A percentile compares a stretch with the other conserved stretches of the same genome.
phyloP scores from a whole-genome alignment of 2,113 vertebrate genomes.

The Megalops atlanticus region DNA sequence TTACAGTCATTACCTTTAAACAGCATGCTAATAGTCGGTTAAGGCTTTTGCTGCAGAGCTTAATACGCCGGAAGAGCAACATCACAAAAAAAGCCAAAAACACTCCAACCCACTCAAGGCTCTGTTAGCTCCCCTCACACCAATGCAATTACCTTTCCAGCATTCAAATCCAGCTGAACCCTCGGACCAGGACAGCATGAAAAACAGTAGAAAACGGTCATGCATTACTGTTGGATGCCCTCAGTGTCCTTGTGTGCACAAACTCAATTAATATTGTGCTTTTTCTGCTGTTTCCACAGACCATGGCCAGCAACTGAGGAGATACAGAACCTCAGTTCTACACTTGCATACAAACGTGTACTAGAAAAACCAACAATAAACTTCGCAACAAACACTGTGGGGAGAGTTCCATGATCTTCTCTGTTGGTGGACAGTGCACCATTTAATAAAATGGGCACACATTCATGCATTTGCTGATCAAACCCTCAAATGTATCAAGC shows the following conservation, averaged over 20 bases:
- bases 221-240: too few species aligned
- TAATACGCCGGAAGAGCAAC: not conserved
- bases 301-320: slow-evolving; percentile 54
- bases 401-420: too few species aligned
- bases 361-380: not conserved
- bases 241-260: too few species aligned
- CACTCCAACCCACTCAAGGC: not conserved
- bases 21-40: not conserved
- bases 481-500: not conserved
- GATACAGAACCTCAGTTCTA: not conserved
- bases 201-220: too few species aligned
- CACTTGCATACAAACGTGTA: not conserved
- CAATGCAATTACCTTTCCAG: not conserved
- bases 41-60: not conserved
- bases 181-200: not conserved
- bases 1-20: not conserved
- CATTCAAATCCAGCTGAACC: not conserved
- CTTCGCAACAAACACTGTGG: not conserved
- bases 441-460: not conserved
- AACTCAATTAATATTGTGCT: not conserved
- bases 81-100: not conserved
- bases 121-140: not conserved
- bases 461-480: not conserved
- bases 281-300: slow-evolving; percentile 50
- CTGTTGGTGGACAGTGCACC: not conserved